A percentile compares a stretch with the other conserved stretches of the same genome.
Evolutionary conservation across 2,888 invertebrate species (phyloP).

Genomic region (Melieria picta): DNA sequence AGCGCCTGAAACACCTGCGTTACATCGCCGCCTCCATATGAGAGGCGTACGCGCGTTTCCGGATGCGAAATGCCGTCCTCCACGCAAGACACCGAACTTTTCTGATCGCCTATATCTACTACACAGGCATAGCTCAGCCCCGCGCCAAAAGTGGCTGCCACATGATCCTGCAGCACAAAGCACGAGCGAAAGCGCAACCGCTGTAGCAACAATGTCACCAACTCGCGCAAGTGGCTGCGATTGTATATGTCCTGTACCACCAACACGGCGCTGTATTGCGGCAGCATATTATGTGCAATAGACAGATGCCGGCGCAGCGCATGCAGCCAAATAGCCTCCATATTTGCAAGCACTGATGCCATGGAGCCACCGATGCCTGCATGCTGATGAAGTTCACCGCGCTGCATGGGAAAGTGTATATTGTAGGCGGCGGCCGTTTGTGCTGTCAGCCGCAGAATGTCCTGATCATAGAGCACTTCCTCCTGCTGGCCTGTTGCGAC

Average conservation of each 20-base stretch:
- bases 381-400: conserved; percentile 90
- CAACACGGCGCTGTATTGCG: conserved; percentile 86
- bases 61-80: conserved; percentile 95
- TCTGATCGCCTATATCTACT: conserved; percentile 94
- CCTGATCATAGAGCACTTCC: conserved; percentile 49
- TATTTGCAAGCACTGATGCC: conserved; percentile 82
- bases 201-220: conserved; percentile 81
- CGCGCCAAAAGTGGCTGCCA: conserved; percentile 86
- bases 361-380: conserved; percentile 85
- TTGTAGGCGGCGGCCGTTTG: conserved; percentile 77
- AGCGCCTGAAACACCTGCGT: conserved; percentile 90
- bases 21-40: conserved; percentile 92
- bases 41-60: conserved; percentile 82
- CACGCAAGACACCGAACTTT: conserved; percentile 94
- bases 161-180: conserved; percentile 74
- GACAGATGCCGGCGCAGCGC: conserved; percentile 80
- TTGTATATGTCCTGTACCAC: conserved; percentile 91
- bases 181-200: conserved; percentile 88
- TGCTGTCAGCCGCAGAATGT: conserved; percentile 48
- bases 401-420: conserved; percentile 87
- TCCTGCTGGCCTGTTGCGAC: not conserved
- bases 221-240: conserved; percentile 83
- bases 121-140: conserved; percentile 90
- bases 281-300: conserved; percentile 75
- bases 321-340: conserved; percentile 89